phyloP scores from a whole-genome alignment of 2,888 invertebrate genomes.

The Tetranychus truncatus region DNA sequence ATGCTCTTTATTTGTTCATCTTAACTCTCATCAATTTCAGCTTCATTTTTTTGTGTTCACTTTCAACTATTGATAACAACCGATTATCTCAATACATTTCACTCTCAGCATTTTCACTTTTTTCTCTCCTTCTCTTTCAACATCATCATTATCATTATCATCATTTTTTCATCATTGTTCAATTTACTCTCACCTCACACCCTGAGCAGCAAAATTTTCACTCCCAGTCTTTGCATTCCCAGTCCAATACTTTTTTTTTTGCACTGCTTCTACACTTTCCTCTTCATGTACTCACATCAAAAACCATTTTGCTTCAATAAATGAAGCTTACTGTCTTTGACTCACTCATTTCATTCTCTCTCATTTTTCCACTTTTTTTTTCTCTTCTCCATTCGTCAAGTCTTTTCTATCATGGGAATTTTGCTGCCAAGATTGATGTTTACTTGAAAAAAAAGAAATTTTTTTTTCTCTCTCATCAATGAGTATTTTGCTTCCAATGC shows the following conservation, averaged over 20 bases:
- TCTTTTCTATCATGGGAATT: too few relatives aligned
- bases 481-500: not conserved
- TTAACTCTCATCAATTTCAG: not conserved
- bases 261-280: not conserved
- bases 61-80: not conserved
- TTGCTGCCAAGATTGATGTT: not conserved
- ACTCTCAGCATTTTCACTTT: not conserved
- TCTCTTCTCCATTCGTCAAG: not conserved
- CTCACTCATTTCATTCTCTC: not conserved
- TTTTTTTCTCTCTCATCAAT: not conserved
- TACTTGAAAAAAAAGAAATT: not conserved
- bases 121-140: not conserved
- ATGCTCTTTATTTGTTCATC: not conserved
- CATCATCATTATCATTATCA: not conserved
- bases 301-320: not conserved
- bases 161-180: not conserved
- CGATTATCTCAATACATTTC: not conserved
- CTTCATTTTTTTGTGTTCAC: not conserved
- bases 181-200: not conserved
- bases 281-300: not conserved
- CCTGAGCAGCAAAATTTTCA: not conserved
- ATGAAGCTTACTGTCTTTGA: not conserved
- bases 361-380: not conserved
- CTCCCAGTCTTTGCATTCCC: not conserved
- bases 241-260: too few relatives aligned